Conservation (phyloP, 2,888 invertebrate genomes). For the Andrena flavipes region DNA sequence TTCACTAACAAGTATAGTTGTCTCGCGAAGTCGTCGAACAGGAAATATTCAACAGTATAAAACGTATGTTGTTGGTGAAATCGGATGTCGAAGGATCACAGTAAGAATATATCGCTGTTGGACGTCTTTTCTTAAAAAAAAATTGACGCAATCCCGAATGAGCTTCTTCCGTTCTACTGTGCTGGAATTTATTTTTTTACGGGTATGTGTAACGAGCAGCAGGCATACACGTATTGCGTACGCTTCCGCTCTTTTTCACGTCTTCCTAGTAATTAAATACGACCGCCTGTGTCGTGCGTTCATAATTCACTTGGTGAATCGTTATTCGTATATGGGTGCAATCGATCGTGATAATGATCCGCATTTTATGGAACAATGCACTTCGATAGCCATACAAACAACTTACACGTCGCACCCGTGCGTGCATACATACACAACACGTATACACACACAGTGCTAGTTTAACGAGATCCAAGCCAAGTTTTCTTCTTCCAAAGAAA, state of each 20-base stretch:
- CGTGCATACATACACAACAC: no score
- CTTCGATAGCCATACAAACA: conserved; percentile 5
- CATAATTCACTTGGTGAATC: conserved; percentile 15
- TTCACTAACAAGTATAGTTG: conserved; percentile 4
- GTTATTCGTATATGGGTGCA: not conserved
- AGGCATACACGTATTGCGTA: conserved; percentile 52
- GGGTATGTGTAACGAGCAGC: conserved; percentile 43
- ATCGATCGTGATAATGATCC: conserved; percentile 21
- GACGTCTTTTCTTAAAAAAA: conserved; percentile 31
- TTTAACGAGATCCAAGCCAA: conserved; percentile 61
- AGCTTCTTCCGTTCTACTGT: conserved; percentile 60
- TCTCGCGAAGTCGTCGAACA: not conserved
- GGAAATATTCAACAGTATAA: conserved; percentile 3
- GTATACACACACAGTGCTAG: conserved; percentile 30
- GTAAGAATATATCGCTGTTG: conserved; percentile 4
- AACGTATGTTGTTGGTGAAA: conserved; percentile 25
- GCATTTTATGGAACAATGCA: conserved; percentile 47
- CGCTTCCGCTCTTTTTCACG: conserved; percentile 59
- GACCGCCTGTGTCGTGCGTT: conserved; percentile 35
- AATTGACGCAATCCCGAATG: conserved; percentile 37
- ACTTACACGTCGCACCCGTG: no score
- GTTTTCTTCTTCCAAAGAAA: conserved; percentile 73
- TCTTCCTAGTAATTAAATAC: conserved; percentile 55
- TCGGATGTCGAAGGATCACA: conserved; percentile 6
- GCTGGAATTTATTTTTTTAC: conserved; percentile 62